Base-by-base conservation (phyloP, 2,113 vertebrate genomes). In the Vulpes lagopus region DNA sequence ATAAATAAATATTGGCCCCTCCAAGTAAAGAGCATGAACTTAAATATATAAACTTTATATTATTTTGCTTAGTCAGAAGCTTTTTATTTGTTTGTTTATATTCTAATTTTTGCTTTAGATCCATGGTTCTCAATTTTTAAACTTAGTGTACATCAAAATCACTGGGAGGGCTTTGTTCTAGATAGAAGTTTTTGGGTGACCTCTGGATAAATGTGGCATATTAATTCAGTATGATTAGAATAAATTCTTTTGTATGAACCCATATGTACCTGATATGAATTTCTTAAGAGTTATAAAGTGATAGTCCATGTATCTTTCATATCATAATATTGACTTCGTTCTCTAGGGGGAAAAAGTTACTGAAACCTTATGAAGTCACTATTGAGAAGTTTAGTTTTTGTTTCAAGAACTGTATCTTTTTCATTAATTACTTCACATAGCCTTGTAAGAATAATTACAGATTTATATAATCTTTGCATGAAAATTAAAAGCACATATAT, bases 331-430 rank as follows among this genome's bases (percentile, higher is more conserved):
- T 82, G 80, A 82, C 53, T 55, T 86, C 11, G 55, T 95, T 90
- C 60, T 86, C 38, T 79, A 83, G 78, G 27, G 67, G 14, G 30
- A 73, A 85, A 64, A 67, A 53, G 15, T 88, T 84, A 89, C 27
- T n/a, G 78, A 94, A 92, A 79, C 30, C 38, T 96, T 83, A 43
- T 23, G 35, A 90, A 94, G 65, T 94, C 57, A 76, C 16, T 92
- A 9, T 73, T 90, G 25, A 83, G 19, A 84, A 96, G 53, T 80
- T 30, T 87, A 71, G 38, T 17, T 91, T 95, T 76, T 92, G 71
- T 91, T 95, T 94, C 22, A 78, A 88, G 49, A 86, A 86, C 53
- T 92, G 11, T 83, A 9, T 27, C 71, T 84, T 73, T 84, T 94
- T 89, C 25, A 53, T 91, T 81, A 87, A 79, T 95, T 91, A 65